Evolutionary conservation across 2,888 invertebrate species (phyloP).

Genomic region (Latheticus oryzae): DNA sequence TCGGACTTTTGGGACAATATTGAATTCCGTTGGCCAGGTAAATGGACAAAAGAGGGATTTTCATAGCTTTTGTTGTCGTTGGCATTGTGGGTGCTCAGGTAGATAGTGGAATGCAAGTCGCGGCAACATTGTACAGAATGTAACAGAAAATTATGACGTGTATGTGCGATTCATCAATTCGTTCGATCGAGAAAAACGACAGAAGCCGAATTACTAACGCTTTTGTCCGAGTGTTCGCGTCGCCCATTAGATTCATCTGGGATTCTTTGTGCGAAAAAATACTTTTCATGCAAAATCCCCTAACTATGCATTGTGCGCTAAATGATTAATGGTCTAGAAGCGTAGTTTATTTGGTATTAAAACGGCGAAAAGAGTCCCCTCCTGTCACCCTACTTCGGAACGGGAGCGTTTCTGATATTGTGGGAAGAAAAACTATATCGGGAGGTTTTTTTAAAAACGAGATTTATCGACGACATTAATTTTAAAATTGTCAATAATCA

Average conservation of each 20-base stretch:
- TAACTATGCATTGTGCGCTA: constrained; percentile 50
- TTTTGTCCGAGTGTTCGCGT: constrained; percentile 52
- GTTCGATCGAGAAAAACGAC: constrained; percentile 28
- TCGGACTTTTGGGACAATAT: constrained; percentile 57
- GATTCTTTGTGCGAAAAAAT: constrained; percentile 57
- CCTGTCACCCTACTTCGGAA: constrained; percentile 27
- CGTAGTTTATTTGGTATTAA: constrained; percentile 51
- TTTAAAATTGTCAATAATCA: constrained; percentile 42
- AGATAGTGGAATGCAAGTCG: constrained; percentile 55
- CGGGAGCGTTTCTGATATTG: constrained; percentile 37
- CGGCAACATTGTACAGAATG: constrained; percentile 22
- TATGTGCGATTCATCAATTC: constrained; percentile 39
- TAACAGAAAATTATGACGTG: constrained; percentile 40
- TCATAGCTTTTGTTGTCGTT: constrained; percentile 61
- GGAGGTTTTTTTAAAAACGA: constrained; percentile 39
- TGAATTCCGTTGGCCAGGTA: constrained; percentile 61
- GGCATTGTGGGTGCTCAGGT: constrained; percentile 64
- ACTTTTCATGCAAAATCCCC: constrained; percentile 61
- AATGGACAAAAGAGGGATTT: constrained; percentile 62
- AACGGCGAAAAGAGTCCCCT: constrained; percentile 37
- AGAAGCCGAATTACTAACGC: constrained; percentile 43
- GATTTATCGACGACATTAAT: constrained; percentile 45
- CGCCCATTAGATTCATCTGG: constrained; percentile 49
- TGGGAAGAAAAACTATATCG: constrained; percentile 38
- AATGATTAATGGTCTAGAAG: constrained; percentile 60